phyloP scores from a whole-genome alignment of 2,888 invertebrate genomes.

The Drosophila affinis region DNA sequence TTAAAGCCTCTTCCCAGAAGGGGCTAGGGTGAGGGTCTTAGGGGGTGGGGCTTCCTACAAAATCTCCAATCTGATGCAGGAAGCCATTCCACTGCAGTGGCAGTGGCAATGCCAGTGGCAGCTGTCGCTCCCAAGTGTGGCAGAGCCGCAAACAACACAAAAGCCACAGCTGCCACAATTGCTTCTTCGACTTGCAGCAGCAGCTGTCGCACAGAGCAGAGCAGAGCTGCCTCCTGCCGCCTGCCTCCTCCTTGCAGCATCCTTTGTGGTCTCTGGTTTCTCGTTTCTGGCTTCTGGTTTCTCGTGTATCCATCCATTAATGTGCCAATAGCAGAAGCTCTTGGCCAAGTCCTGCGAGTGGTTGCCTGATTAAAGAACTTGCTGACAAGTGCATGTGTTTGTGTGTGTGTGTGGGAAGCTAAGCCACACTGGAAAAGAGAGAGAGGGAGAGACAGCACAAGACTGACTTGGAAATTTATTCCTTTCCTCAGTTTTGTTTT shows the following conservation, averaged over 20 bases:
- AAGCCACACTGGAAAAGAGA: no score
- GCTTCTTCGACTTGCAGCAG: conserved; percentile 54
- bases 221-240: conserved; percentile 12
- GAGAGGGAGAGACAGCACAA: no score
- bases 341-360: background rate
- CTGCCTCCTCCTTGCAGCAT: background rate
- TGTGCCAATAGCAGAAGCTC: conserved; percentile 38
- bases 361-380: no score
- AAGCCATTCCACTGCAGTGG: conserved; percentile 21
- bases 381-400: no score
- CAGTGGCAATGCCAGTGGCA: conserved; percentile 20
- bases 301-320: conserved; percentile 38
- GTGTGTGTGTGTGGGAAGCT: no score
- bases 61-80: conserved; percentile 30
- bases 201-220: conserved; percentile 18
- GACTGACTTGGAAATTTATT: no score
- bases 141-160: conserved; percentile 53
- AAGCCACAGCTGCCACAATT: conserved; percentile 34
- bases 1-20: no score
- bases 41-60: background rate
- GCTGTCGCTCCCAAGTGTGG: conserved; percentile 53
- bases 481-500: no score
- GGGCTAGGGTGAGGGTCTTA: no score
- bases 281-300: conserved; percentile 3
- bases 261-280: conserved; percentile 3